Evolutionary conservation across 2,888 invertebrate genomes (phyloP).

Genomic region (Caradrina clavipalpis): DNA sequence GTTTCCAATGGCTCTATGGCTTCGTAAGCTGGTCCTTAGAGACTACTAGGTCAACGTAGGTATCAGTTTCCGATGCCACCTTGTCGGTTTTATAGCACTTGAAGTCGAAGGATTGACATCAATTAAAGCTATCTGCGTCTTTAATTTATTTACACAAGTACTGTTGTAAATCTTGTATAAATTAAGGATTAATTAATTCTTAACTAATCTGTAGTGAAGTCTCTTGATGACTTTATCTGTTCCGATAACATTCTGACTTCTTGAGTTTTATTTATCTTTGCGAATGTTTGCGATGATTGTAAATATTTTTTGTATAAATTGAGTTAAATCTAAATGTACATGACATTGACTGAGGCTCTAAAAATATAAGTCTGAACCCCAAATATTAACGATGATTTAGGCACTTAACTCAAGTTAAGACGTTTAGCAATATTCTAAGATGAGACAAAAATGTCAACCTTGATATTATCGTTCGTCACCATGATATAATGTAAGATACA

Average conservation of each 20-base stretch:
- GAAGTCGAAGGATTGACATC: conserved; percentile 21
- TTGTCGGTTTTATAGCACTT: conserved; percentile 25
- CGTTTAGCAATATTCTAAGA: neutral
- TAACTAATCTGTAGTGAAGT: conserved; percentile 31
- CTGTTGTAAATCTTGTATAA: conserved; percentile 18
- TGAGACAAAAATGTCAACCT: conserved; percentile 17
- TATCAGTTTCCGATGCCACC: conserved; percentile 37
- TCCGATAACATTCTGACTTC: conserved; percentile 11
- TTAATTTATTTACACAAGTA: conserved; percentile 26
- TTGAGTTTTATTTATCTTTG: conserved; percentile 7
- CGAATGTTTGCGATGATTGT: neutral
- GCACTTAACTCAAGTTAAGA: neutral
- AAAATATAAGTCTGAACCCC: too few species aligned
- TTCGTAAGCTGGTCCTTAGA: conserved; percentile 26
- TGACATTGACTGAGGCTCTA: too few species aligned
- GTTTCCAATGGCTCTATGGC: conserved; percentile 10
- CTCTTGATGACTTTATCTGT: conserved; percentile 28
- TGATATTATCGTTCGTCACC: conserved; percentile 22
- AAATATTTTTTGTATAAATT: neutral
- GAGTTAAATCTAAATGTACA: neutral
- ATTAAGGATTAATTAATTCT: conserved; percentile 26
- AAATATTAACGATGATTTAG: too few species aligned
- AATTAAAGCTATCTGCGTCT: conserved; percentile 23
- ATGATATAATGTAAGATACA: conserved; percentile 27
- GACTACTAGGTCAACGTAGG: conserved; percentile 54